Evolutionary conservation across 2,113 vertebrate genomes (phyloP).

Genomic region (Lagenorhynchus albirostris): DNA sequence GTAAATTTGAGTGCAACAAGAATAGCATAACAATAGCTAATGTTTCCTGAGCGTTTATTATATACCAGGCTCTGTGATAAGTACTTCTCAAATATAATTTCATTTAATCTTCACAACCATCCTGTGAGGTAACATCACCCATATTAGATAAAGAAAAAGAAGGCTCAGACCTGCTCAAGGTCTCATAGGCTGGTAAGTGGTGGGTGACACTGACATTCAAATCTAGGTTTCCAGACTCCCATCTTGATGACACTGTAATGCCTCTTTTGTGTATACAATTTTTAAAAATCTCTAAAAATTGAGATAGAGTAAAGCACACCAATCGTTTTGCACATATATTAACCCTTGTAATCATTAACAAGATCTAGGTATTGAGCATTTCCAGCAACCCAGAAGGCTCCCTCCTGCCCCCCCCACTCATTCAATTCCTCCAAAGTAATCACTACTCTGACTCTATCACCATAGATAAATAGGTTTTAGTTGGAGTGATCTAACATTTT

Average conservation of each 20-base stretch:
- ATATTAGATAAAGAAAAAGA: neutral
- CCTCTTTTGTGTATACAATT: neutral
- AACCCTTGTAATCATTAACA: neutral
- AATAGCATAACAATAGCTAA: neutral
- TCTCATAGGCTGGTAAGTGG: neutral
- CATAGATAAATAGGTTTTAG: neutral
- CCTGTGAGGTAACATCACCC: neutral
- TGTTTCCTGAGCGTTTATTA: constrained; percentile 18
- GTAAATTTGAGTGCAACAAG: constrained; percentile 22
- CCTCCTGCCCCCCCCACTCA: neutral
- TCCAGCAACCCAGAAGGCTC: neutral
- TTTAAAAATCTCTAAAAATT: neutral
- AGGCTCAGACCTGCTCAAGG: neutral
- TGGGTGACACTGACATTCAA: neutral
- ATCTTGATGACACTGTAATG: neutral
- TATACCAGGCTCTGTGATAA: neutral
- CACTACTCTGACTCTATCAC: neutral
- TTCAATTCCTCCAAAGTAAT: neutral
- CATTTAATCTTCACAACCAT: neutral
- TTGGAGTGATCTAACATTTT: neutral
- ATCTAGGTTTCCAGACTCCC: neutral
- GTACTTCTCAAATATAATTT: constrained; percentile 34
- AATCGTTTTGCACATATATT: neutral
- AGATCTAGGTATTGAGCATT: neutral
- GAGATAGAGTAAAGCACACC: neutral